Percentiles rank a stretch among this genome's conserved stretches.
phyloP scores from a whole-genome alignment of 2,797 vertebrate species.

The Pempheris klunzingeri region DNA sequence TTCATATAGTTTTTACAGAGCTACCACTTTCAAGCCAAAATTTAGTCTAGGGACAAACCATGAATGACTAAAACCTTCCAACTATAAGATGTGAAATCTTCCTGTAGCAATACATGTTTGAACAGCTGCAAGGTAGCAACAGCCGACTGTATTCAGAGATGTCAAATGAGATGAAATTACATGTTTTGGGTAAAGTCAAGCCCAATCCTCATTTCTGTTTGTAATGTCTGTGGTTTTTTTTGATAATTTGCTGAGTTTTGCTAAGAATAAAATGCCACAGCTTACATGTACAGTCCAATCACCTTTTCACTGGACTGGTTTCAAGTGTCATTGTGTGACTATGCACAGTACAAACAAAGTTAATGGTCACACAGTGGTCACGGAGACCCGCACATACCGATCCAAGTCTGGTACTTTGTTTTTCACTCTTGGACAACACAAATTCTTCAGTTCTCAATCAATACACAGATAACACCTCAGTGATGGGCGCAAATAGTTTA shows the following conservation, averaged over 20 bases:
- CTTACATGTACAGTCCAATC: background rate
- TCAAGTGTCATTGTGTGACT: constrained; percentile 1
- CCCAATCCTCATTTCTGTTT: background rate
- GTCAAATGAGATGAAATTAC: too few relatives aligned
- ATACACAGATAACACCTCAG: background rate
- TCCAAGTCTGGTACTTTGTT: background rate
- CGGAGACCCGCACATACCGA: background rate
- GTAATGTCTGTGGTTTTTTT: background rate
- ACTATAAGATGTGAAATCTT: background rate
- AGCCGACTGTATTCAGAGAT: background rate
- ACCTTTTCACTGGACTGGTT: constrained; percentile 34
- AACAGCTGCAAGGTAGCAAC: constrained; percentile 11
- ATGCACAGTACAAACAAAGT: constrained; percentile 25
- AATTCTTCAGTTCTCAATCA: background rate
- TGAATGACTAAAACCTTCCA: background rate
- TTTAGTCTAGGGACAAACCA: background rate
- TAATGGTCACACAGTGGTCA: constrained; percentile 37
- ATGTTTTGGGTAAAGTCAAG: constrained; percentile 7
- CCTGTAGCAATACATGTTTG: constrained; percentile 23
- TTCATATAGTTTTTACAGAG: background rate
- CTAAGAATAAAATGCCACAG: too few relatives aligned
- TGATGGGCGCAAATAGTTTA: background rate
- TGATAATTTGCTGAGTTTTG: too few relatives aligned
- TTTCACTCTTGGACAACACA: background rate
- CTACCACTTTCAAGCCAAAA: background rate